Base-by-base conservation (phyloP, 2,888 invertebrate genomes). In the Campoletis raptor region DNA sequence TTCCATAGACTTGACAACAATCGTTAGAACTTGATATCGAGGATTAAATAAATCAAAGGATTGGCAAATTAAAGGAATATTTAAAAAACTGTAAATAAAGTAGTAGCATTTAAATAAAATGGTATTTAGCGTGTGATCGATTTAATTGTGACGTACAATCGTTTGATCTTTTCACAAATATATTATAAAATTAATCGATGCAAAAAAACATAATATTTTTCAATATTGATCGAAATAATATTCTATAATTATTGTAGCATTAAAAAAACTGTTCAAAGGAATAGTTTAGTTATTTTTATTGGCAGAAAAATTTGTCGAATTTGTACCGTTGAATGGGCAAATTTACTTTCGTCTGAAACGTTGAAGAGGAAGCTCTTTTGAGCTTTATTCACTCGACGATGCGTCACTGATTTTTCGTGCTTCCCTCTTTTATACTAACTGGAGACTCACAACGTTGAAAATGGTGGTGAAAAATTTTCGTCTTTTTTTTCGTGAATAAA, bases 351-450 rank as follows among this genome's bases (percentile, higher is more conserved):
- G 57, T 42, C 30, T 45, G 45, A 42, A 76, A 61, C 42, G 61
- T 21, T 30, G 54, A 72, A 57, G 45, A 61, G 64, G 36, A 72
- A 72, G 72, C 80, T 37, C 72, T 57, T 42, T 72, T 57, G 61
- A 80, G 72, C 61, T 80, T 57, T 61, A 80, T 61, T 64, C 70
- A 30, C 69, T 79, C 61, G 45, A 15, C 45, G 57, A 61, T 80
- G 45, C 72, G 54, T 45, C 48, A 64, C 21, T 61, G 57, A 80
- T 61, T 80, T 61, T 69, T 72, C n/a, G 64, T 69, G 21, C 61
- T 69, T 37, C 36, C 3, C 37, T 72, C 80, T 72, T 79, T 70
- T 48, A 30, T 30, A 15, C 30, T 54, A 61, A 18, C 42, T 72
- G 45, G 72, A 54, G 52, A 30, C 42, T 30, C 80, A 30, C 40